Evolutionary conservation across 2,797 vertebrate species (phyloP), one percentile per base, ranked within the genome.

Genomic region (Catharus ustulatus): DNA sequence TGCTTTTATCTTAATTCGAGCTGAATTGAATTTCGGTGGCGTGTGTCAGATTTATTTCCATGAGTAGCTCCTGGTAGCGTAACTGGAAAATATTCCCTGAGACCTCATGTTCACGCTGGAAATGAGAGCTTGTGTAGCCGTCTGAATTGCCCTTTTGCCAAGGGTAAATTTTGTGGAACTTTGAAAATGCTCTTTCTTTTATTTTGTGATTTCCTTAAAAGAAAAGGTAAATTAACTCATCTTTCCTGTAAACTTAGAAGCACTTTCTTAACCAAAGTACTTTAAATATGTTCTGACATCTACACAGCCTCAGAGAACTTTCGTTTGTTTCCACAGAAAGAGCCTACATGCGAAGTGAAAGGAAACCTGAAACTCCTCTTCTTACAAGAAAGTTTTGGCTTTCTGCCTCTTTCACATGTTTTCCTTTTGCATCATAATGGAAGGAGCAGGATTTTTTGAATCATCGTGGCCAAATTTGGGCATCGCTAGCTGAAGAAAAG

Each of bases 281-380:
- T 58, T 38, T 8, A 40, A 38, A 23, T 77, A 3, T 54, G 11
- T 82, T 59, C 79, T 54, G 69, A 67, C 34, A 36, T 46, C 48
- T 73, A 0, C 29, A 30, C 30, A 43, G 62, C 43, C 81, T 95
- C 83, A 94, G 85, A 96, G 55, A 96, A 93, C 91, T 96, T 90
- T 51, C 63, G 57, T 94, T 95, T 94, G 13, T 94, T 91, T 93
- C 76, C 78, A 51, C 96, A 97, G 98, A 95, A 89, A 88, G 89
- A 94, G 92, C n/a, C 96, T 86, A 64, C 95, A 66, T 90, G 87
- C 52, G 24, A 80, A 92, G 94, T 43, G 89, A 94, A 86, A 93
- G 94, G 90, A 91, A 94, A 95, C 57, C 26, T 14, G 29, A 96
- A 87, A 69, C 55, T 10, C 26, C 68, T 45, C 38, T 77, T 80